phyloP scores from a whole-genome alignment of 2,113 vertebrate species.

The Bombycilla garrulus region DNA sequence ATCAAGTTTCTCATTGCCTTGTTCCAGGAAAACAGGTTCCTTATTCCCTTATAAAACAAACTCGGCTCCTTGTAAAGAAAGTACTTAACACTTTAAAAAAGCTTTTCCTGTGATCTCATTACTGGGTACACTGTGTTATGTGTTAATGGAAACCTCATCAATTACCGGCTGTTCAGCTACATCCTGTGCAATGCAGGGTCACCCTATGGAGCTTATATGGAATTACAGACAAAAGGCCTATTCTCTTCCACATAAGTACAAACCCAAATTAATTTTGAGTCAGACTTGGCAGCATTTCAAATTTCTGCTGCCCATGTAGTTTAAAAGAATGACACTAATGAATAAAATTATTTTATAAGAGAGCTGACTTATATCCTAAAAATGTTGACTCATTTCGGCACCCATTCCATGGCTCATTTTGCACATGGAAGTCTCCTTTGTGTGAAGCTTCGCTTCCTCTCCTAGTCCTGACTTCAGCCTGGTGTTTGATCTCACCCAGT shows the following conservation, averaged over 20 bases:
- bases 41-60: not conserved
- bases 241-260: constrained; percentile 23
- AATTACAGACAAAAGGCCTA: constrained; percentile 26
- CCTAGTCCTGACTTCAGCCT: not conserved
- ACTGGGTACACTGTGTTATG: not conserved
- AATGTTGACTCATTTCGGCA: not conserved
- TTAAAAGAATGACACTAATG: constrained; percentile 15
- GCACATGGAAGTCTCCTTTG: not conserved
- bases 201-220: constrained; percentile 22
- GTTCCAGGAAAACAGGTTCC: not conserved
- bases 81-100: not conserved
- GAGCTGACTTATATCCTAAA: constrained; percentile 23
- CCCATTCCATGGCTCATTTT: not conserved
- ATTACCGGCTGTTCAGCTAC: constrained; percentile 30
- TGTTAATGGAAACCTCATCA: constrained; percentile 52
- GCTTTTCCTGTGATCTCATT: constrained; percentile 43
- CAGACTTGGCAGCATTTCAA: constrained; percentile 48
- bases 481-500: not conserved
- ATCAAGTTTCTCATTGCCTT: not conserved
- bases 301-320: not conserved
- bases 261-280: constrained; percentile 39
- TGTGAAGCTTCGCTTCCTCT: not conserved
- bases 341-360: constrained; percentile 32
- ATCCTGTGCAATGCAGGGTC: constrained; percentile 37
- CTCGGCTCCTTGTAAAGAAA: not conserved